Evolutionary conservation across 2,797 vertebrate species (phyloP), one percentile per base, ranked within the genome.

Genomic region (Carduelis carduelis): DNA sequence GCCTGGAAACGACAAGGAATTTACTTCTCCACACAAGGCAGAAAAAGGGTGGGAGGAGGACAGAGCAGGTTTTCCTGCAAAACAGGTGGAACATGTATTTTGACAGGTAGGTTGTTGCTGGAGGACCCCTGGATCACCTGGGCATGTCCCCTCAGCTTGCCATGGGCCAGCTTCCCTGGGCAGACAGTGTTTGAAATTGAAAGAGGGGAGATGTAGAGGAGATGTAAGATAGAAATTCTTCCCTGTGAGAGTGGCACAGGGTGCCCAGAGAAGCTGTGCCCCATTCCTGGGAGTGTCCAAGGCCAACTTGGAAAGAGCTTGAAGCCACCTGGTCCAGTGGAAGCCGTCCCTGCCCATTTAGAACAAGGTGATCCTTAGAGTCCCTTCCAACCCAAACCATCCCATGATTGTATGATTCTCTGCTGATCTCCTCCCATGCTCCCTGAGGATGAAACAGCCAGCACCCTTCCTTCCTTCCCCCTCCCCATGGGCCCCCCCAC

Each of bases 321-420:
- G 22, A 63, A 61, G 13, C 15, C 5, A 0, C 23, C 55, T 68
- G 55, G 22, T 0, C 0, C 2, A 27, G 18, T 28, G 32, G 19
- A 8, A 55, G 16, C 7, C 32, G 61, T 60, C 34, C 11, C 26
- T 66, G 44, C 6, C 28, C 39, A 19, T 23, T 7, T 35, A 4
- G 61, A 47, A 49, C 20, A 4, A 69, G 27, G 14, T 82, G 35
- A 28, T 35, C 22, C 28, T 32, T 32, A 35, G 20, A 12, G 47
- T 12, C 22, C 41, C 35, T 79, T 64, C 43, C 27, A 60, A 12
- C 30, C 5, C 69, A 68, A 61, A 23, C 22, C 32, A 28, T n/a
- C 34, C 46, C 34, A 22, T 8, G 22, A 19, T 30, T 64, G 50
- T 32, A 1, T 71, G 28, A 59, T 28, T 61, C 22, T 11, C 37